Conservation (phyloP, 1,140 invertebrate genomes). For the Drosophila sucinea region DNA sequence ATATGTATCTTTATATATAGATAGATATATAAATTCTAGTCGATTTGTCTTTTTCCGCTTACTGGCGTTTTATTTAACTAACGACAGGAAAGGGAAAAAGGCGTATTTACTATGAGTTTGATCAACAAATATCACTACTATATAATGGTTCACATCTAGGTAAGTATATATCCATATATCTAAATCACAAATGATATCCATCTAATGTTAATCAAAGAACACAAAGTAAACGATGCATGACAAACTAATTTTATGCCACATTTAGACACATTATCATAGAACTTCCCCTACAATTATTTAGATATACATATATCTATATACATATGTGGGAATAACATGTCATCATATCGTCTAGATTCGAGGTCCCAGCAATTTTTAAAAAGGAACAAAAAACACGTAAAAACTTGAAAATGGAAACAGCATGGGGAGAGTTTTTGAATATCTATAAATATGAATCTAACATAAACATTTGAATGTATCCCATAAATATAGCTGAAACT, state of each 20-base stretch:
- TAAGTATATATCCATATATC: slow-evolving; percentile 6
- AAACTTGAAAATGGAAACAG: slow-evolving; percentile 4
- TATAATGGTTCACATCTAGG: neutral
- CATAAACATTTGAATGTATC: slow-evolving; percentile 7
- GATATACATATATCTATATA: neutral
- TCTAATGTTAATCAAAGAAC: slow-evolving; percentile 44
- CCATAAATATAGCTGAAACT: slow-evolving; percentile 4
- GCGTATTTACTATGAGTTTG: slow-evolving; percentile 80
- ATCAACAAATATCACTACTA: slow-evolving; percentile 39
- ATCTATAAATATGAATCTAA: slow-evolving; percentile 7
- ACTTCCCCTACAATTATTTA: slow-evolving; percentile 16
- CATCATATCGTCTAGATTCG: neutral
- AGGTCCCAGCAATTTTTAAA: neutral
- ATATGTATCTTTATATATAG: slow-evolving; percentile 11
- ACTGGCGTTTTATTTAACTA: slow-evolving; percentile 77
- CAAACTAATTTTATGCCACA: slow-evolving; percentile 48
- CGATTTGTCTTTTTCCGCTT: slow-evolving; percentile 83
- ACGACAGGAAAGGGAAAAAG: slow-evolving; percentile 83
- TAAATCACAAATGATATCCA: neutral
- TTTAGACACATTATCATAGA: slow-evolving; percentile 37
- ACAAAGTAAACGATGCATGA: slow-evolving; percentile 41
- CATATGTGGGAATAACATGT: neutral
- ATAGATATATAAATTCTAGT: slow-evolving; percentile 66
- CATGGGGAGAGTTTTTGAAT: slow-evolving; percentile 2
- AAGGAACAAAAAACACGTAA: neutral